These are phyloP conservation scores for Melanotaenia pygmaea DNA, from an alignment of 2,797 vertebrate genomes.

Conservation along the genomic window DNA sequence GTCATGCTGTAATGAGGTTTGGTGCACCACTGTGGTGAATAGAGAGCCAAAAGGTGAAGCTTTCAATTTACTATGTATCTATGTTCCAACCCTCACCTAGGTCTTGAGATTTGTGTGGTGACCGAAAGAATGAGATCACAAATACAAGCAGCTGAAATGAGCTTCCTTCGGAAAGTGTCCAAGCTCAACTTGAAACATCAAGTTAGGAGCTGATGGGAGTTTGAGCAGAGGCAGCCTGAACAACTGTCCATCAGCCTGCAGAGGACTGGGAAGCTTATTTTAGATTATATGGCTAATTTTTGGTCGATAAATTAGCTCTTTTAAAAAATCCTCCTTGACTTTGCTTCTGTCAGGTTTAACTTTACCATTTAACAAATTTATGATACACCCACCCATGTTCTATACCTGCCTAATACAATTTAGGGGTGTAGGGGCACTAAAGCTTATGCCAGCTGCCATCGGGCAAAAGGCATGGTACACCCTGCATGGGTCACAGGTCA, in stretches of 20 bases:
- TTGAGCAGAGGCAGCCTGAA: not conserved
- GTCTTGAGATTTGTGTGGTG: no score
- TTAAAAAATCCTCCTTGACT: not conserved
- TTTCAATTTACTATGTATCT: no score
- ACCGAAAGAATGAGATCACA: no score
- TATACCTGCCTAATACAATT: not conserved
- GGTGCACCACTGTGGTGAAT: no score
- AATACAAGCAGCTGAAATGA: no score
- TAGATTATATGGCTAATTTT: not conserved
- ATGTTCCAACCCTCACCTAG: no score
- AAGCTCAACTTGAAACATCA: no score
- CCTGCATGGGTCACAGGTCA: not conserved
- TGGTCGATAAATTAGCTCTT: not conserved
- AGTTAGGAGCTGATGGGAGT: no score
- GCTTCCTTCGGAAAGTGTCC: no score
- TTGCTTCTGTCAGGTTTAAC: not conserved
- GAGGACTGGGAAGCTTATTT: slow-evolving; percentile 12
- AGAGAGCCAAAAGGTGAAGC: no score
- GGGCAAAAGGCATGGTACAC: not conserved
- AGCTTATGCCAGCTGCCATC: not conserved
- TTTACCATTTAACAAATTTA: not conserved
- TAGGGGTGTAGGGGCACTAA: not conserved
- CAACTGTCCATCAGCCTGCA: slow-evolving; percentile 11
- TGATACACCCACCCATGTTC: not conserved
- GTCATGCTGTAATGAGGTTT: no score